Evolutionary conservation across 1,140 invertebrate species (phyloP).

Genomic region (Bombus vancouverensis): DNA sequence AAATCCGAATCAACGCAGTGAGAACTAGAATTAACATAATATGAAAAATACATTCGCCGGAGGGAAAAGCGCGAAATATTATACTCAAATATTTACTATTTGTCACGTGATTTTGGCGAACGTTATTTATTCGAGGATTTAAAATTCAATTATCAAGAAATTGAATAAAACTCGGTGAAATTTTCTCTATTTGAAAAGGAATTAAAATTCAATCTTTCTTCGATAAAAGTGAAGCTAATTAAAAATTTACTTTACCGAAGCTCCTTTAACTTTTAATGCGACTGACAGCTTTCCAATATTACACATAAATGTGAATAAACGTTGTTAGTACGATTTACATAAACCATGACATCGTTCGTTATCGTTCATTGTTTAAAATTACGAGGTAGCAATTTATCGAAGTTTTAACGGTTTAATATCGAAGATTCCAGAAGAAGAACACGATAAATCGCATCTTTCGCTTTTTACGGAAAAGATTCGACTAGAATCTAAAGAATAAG

Average conservation of each 20-base stretch:
- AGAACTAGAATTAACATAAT: constrained; percentile 3
- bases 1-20: not conserved
- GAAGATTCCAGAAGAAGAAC: no score
- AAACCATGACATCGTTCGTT: not conserved
- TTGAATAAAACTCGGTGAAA: not conserved
- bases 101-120: not conserved
- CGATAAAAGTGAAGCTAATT: not conserved
- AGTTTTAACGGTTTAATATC: not conserved
- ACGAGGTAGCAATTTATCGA: not conserved
- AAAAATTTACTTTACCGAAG: not conserved
- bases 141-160: not conserved
- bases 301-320: not conserved
- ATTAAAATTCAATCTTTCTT: not conserved
- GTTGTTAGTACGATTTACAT: not conserved
- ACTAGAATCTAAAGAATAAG: not conserved
- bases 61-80: not conserved
- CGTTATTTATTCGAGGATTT: not conserved
- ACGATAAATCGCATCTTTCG: not conserved
- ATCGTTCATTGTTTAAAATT: not conserved
- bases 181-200: not conserved
- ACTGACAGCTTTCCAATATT: not conserved
- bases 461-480: no score
- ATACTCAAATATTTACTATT: not conserved
- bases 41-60: constrained; percentile 4
- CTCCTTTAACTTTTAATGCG: not conserved